Base-by-base conservation (phyloP, 1,140 invertebrate genomes). In the Drosophila jambulina region DNA sequence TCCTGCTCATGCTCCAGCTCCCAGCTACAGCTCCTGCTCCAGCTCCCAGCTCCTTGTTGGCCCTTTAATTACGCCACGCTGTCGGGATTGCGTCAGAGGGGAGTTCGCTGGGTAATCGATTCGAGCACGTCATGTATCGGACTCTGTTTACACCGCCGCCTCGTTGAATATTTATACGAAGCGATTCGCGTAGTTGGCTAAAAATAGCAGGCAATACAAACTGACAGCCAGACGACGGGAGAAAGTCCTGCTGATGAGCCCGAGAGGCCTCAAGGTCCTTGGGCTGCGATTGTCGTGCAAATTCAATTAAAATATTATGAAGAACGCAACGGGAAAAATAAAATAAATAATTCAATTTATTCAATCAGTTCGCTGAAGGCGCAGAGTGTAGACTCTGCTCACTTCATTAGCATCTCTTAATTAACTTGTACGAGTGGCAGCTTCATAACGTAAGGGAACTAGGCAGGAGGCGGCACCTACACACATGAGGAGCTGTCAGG, bases 331-430 rank as follows among this genome's bases (percentile, higher is more conserved):
- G 36, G 15, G 2, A 25, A 43, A 29, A 67, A 27, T 56, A 56
- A 56, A n/a, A 17, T 10, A 36, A 42, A 43, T 68, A 43, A 43
- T 56, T 23, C 3, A 54, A 56, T 63, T 68, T 64, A 19, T 69
- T 54, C 27, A 54, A 60, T 58, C 57, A 40, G 23, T 7, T 1
- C 32, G 29, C 4, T 32, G 29, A 32, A 32, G 29, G 29, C 29
- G 32, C 32, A 4, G n/a, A 13, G 13, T 21, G 5, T 12, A 51
- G 27, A 12, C 27, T 36, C 29, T 25, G 42, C 57, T 78, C 72
- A 67, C 81, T 85, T 81, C 85, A 85, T 90, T 88, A 90, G 69
- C 79, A 88, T 88, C 78, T 88, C 83, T 81, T 88, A 90, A 88
- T 88, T 88, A 88, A 90, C 81, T 90, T 81, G 85, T 63, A 43